phyloP scores from a whole-genome alignment of 2,113 vertebrate genomes.

The Tachuris rubrigastra region DNA sequence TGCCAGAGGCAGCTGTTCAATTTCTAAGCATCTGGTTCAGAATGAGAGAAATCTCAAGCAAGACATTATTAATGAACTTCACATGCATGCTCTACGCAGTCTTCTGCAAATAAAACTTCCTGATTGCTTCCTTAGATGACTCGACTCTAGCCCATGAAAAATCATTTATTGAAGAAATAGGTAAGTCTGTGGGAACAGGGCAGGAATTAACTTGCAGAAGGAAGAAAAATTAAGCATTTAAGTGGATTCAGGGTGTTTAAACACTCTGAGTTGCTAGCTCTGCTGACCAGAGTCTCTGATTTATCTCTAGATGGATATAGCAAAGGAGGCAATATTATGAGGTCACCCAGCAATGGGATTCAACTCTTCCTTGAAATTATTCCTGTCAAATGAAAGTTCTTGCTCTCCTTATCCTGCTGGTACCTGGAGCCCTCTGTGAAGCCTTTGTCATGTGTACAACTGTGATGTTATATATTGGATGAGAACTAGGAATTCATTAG shows the following conservation, averaged over 20 bases:
- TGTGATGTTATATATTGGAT: slow-evolving; percentile 41
- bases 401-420: not conserved
- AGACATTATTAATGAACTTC: slow-evolving; percentile 40
- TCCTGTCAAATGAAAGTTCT: not conserved
- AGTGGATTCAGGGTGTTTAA: not conserved
- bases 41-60: slow-evolving; percentile 25
- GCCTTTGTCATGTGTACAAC: not conserved
- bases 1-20: slow-evolving; percentile 51
- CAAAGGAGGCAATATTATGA: not conserved
- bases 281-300: not conserved
- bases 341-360: not conserved
- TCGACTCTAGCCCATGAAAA: not conserved
- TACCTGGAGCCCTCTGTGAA: not conserved
- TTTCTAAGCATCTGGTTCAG: slow-evolving; percentile 47
- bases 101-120: slow-evolving; percentile 25
- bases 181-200: not conserved
- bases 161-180: not conserved
- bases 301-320: not conserved
- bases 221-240: not conserved
- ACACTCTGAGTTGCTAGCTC: not conserved
- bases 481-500: slow-evolving; percentile 50
- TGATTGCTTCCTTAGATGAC: not conserved
- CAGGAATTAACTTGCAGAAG: not conserved
- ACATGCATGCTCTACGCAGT: not conserved
- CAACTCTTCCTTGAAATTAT: not conserved